Evolutionary conservation across 2,113 vertebrate species (phyloP).

Genomic region (Eupsittula cactorum): DNA sequence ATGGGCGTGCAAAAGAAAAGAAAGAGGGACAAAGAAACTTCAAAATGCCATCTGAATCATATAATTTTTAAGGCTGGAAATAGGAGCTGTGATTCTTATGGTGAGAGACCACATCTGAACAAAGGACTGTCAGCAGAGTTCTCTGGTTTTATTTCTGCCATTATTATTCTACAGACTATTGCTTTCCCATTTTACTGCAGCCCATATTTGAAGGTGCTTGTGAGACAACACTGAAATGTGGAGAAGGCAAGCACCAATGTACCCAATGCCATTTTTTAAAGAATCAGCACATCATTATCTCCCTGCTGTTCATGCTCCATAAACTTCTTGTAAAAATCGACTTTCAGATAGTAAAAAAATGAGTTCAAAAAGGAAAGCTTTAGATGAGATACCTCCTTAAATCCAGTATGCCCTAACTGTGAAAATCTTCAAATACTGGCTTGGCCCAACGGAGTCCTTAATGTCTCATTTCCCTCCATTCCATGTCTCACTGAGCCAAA

Average conservation of each 20-base stretch:
- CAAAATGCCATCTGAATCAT: background rate
- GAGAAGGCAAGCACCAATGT: background rate
- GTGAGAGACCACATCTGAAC: background rate
- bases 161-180: background rate
- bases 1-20: background rate
- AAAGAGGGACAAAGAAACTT: background rate
- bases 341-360: background rate
- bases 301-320: background rate
- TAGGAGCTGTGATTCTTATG: background rate
- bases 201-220: background rate
- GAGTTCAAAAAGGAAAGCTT: background rate
- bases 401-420: background rate
- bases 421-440: background rate
- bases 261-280: background rate
- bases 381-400: background rate
- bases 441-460: background rate
- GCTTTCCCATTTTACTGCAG: background rate
- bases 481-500: background rate
- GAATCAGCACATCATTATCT: background rate
- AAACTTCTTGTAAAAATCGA: background rate
- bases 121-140: background rate
- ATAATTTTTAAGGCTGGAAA: background rate
- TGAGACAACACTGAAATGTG: background rate
- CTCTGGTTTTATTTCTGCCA: background rate
- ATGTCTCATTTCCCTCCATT: background rate